A percentile compares a stretch with the other conserved stretches of the same genome.
Conservation (phyloP, 1,140 invertebrate genomes). For the Musca vetustissima region DNA sequence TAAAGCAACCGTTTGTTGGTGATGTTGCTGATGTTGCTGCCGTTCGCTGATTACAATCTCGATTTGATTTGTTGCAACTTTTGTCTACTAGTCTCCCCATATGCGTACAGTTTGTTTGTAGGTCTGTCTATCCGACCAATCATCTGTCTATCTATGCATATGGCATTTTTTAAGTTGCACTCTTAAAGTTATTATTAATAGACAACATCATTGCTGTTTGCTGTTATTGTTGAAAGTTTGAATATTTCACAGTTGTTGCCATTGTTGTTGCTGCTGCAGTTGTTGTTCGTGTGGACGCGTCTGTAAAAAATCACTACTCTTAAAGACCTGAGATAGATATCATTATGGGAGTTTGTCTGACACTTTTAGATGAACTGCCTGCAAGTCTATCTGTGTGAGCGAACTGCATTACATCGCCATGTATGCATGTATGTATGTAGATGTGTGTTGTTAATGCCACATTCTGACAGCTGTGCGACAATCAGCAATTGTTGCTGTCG, state of each 20-base stretch:
- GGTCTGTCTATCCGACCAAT: background rate
- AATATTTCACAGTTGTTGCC: slow-evolving; percentile 20
- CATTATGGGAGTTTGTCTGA: too few relatives aligned
- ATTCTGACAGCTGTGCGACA: slow-evolving; percentile 36
- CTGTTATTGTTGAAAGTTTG: slow-evolving; percentile 28
- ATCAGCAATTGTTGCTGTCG: slow-evolving; percentile 54
- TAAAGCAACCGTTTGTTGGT: background rate
- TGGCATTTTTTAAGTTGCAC: slow-evolving; percentile 8
- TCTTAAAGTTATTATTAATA: slow-evolving; percentile 15
- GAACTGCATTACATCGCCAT: background rate
- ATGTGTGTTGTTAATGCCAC: slow-evolving; percentile 31
- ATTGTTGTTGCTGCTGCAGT: slow-evolving; percentile 3
- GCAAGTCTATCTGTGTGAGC: too few relatives aligned
- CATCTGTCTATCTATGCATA: too few relatives aligned
- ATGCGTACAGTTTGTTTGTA: background rate
- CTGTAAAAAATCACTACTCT: slow-evolving; percentile 4
- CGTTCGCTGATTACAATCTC: slow-evolving; percentile 6
- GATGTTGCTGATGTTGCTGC: background rate
- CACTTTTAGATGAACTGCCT: too few relatives aligned
- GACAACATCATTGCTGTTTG: slow-evolving; percentile 7
- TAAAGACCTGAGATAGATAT: too few relatives aligned
- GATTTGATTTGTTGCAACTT: slow-evolving; percentile 8
- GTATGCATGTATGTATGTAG: too few relatives aligned
- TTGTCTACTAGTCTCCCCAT: background rate
- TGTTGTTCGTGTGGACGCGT: background rate